phyloP scores from a whole-genome alignment of 1,140 invertebrate species.

The Daktulosphaira vitifoliae region DNA sequence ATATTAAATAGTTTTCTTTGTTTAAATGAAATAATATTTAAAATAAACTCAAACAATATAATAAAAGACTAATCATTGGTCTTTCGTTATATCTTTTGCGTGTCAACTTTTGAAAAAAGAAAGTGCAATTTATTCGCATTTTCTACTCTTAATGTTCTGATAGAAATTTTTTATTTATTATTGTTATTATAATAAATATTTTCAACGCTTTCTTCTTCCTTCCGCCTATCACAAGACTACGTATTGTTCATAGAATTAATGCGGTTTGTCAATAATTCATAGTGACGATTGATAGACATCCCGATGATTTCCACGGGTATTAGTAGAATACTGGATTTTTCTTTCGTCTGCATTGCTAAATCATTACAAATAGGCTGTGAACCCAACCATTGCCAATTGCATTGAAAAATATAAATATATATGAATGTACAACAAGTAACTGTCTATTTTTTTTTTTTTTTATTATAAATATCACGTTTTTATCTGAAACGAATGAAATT shows the following conservation, averaged over 20 bases:
- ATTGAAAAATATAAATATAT: not conserved
- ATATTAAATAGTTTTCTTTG: not conserved
- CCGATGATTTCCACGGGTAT: slow-evolving; percentile 24
- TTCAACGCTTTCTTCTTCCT: slow-evolving; percentile 22
- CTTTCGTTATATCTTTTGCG: too few relatives aligned
- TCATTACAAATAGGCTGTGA: slow-evolving; percentile 10
- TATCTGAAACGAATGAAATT: too few relatives aligned
- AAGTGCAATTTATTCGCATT: slow-evolving; percentile 10
- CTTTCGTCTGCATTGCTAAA: slow-evolving; percentile 10
- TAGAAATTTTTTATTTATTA: too few relatives aligned
- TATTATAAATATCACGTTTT: too few relatives aligned
- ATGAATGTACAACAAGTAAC: too few relatives aligned
- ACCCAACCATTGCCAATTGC: slow-evolving; percentile 13
- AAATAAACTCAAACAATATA: not conserved
- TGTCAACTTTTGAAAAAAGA: too few relatives aligned
- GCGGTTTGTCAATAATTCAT: slow-evolving; percentile 21
- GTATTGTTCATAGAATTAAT: slow-evolving; percentile 22
- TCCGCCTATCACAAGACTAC: not conserved
- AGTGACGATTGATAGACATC: slow-evolving; percentile 11
- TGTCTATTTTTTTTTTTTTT: too few relatives aligned
- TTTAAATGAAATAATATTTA: not conserved
- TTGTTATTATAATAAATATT: not conserved
- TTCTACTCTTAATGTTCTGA: not conserved
- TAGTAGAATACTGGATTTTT: slow-evolving; percentile 19
- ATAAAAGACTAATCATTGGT: too few relatives aligned